Conservation (phyloP, 2,797 vertebrate species). For the Enteromius viviparus region DNA sequence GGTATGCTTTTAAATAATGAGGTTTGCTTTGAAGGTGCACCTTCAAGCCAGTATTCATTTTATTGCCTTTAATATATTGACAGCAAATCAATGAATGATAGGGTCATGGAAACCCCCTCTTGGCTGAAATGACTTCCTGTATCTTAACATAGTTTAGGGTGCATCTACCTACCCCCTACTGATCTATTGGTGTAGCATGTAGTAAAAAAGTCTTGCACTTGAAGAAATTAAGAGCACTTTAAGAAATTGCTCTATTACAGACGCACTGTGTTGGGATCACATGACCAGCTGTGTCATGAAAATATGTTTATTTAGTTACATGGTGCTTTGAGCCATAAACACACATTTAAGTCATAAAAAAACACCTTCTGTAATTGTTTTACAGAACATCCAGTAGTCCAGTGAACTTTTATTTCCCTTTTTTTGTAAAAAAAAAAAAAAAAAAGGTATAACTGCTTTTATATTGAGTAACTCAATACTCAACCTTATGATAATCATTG, state of each 20-base stretch:
- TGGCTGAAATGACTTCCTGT: conserved; percentile 27
- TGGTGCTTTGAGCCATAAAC: neutral
- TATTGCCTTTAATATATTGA: neutral
- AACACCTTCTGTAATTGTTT: neutral
- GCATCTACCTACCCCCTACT: conserved; percentile 3
- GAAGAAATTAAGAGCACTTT: neutral
- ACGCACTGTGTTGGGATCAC: neutral
- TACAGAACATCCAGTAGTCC: neutral
- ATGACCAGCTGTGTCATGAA: neutral
- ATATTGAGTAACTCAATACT: neutral
- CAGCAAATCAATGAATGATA: neutral
- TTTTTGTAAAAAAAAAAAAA: neutral
- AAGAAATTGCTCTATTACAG: neutral
- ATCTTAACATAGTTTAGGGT: conserved; percentile 11
- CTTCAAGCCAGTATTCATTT: neutral
- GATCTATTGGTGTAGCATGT: neutral
- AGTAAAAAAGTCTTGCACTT: neutral
- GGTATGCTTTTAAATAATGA: neutral
- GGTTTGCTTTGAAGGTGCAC: neutral
- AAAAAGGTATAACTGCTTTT: neutral
- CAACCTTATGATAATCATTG: neutral
- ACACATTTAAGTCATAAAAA: neutral
- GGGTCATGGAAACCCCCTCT: conserved; percentile 26
- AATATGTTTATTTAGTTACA: neutral
- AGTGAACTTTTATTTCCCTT: neutral